Evolutionary conservation across 1,140 invertebrate genomes (phyloP).

Genomic region (Linepithema humile): DNA sequence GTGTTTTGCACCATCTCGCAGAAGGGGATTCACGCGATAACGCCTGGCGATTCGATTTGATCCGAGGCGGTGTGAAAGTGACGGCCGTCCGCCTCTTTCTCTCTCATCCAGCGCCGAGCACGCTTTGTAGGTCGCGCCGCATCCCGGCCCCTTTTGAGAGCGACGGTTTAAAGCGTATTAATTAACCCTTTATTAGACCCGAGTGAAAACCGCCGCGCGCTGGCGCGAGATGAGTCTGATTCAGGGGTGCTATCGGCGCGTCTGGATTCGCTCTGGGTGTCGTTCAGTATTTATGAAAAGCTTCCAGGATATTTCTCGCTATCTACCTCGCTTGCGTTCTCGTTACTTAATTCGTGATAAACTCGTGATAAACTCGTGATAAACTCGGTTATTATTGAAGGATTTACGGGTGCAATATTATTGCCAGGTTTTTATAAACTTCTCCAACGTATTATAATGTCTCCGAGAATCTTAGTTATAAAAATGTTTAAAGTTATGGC

Average conservation of each 20-base stretch:
- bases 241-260: constrained; percentile 68
- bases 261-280: constrained; percentile 73
- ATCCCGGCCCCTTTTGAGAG: constrained; percentile 69
- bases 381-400: neutral
- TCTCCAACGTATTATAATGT: neutral
- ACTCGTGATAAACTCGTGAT: constrained; percentile 41
- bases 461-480: neutral
- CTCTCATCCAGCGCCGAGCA: constrained; percentile 58
- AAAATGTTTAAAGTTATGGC: neutral
- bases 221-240: constrained; percentile 79
- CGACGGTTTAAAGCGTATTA: constrained; percentile 82
- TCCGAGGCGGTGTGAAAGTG: constrained; percentile 65
- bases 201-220: constrained; percentile 79
- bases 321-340: constrained; percentile 27
- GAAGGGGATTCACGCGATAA: constrained; percentile 68
- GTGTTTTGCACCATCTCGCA: constrained; percentile 2
- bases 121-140: constrained; percentile 66
- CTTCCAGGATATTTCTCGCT: constrained; percentile 68
- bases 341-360: constrained; percentile 32
- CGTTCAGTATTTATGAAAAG: constrained; percentile 83
- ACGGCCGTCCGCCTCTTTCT: constrained; percentile 62
- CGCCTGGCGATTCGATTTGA: constrained; percentile 69
- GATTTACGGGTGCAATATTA: neutral
- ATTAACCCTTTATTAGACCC: constrained; percentile 84
- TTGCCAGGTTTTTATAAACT: neutral